These are phyloP conservation scores for Drosophila sproati DNA, from an alignment of 1,140 invertebrate genomes.

Conservation along the genomic window DNA sequence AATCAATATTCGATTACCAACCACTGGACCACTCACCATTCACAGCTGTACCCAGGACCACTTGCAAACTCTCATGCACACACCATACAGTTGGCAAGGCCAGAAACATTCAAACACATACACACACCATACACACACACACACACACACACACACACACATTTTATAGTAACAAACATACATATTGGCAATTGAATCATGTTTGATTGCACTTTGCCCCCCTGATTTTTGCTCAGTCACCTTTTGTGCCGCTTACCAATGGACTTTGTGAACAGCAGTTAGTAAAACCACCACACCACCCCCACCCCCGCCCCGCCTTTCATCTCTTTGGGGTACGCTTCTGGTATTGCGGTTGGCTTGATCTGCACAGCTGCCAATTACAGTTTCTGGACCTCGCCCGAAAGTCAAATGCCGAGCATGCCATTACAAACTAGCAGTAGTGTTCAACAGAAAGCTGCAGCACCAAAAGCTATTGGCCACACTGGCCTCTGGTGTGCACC, in stretches of 20 bases:
- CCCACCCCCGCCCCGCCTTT: neutral
- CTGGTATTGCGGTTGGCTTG: constrained; percentile 35
- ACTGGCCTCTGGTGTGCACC: constrained; percentile 24
- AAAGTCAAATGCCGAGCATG: constrained; percentile 53
- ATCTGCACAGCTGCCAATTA: constrained; percentile 55
- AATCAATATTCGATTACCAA: constrained; percentile 81
- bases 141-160: constrained; percentile 3
- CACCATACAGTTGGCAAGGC: neutral
- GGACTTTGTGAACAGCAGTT: constrained; percentile 44
- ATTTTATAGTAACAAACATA: constrained; percentile 44
- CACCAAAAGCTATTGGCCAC: constrained; percentile 27
- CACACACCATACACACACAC: constrained; percentile 10
- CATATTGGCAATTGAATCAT: constrained; percentile 75
- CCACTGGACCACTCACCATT: constrained; percentile 12
- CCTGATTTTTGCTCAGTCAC: neutral
- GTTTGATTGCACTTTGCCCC: constrained; percentile 31
- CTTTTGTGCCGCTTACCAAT: constrained; percentile 52
- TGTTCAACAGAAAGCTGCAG: neutral
- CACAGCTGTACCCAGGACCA: constrained; percentile 2
- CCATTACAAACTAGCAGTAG: constrained; percentile 13
- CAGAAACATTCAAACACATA: constrained; percentile 18
- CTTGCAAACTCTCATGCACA: constrained; percentile 11
- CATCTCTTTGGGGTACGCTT: constrained; percentile 1
- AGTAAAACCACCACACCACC: neutral
- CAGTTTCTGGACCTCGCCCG: constrained; percentile 31